Conservation (phyloP, 2,113 vertebrate genomes). For the Talpa occidentalis region DNA sequence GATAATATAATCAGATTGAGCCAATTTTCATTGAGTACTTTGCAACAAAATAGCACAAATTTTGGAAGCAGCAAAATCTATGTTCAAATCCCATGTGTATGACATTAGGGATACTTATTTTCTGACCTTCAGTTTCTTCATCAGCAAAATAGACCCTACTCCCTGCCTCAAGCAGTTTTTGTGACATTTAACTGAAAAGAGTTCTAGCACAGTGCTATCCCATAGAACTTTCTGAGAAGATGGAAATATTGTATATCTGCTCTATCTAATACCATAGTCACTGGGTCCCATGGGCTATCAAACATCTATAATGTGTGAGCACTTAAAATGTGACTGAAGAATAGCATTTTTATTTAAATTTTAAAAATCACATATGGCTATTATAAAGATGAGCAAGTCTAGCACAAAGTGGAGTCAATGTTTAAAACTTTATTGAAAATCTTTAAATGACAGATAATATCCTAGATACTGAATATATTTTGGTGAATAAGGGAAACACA, state of each 20-base stretch:
- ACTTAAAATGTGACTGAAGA: not conserved
- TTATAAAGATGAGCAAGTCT: not conserved
- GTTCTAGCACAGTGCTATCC: not conserved
- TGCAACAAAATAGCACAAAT: not conserved
- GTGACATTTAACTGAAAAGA: not conserved
- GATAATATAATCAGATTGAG: not conserved
- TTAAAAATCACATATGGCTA: not conserved
- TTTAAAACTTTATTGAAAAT: slow-evolving; percentile 7
- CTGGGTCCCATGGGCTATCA: not conserved
- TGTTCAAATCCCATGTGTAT: not conserved
- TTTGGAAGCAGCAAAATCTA: not conserved
- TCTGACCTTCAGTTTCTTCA: not conserved
- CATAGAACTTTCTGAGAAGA: not conserved
- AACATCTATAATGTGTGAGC: not conserved
- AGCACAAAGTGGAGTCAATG: not conserved
- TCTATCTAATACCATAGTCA: not conserved
- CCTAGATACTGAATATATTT: not conserved
- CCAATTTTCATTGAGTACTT: not conserved
- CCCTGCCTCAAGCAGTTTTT: not conserved
- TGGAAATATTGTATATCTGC: not conserved
- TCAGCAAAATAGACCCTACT: not conserved
- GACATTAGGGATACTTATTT: not conserved
- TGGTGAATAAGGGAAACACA: not conserved
- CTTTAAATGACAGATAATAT: not conserved
- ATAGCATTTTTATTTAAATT: slow-evolving; percentile 19